Base-by-base conservation (phyloP, 2,888 invertebrate genomes). In the Spodoptera picta region DNA sequence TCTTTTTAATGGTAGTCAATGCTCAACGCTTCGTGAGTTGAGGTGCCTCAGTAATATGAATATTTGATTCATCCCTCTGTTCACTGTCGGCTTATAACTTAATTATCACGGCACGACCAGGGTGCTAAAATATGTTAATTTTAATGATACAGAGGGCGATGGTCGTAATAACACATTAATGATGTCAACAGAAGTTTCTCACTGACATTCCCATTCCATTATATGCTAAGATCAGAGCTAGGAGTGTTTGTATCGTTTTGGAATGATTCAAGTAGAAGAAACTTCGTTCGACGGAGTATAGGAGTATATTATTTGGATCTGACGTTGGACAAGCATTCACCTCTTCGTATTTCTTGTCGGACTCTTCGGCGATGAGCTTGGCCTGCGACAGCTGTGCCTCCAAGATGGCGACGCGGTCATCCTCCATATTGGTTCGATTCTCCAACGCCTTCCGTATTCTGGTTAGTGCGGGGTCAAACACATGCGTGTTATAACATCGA, bases 331-430 rank as follows among this genome's bases (percentile, higher is more conserved):
- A 85, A 86, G 86, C 87, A 83, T 92, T 96, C 95, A 99, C 99
- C 99, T 99, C 99, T 97, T 99, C 99, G 95, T 99, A 99, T 98
- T 99, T 99, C 95, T 99, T 98, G 96, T 99, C 99, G 83, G 99
- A 99, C 96, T 99, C 99, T 95, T 99, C 99, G 82, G 99, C 99
- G 95, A 99, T 99, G 95, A 98, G 97, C 96, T 99, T 99, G 92
- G 99, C 99, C 95, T 99, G 99, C 84, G 99, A 96, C 92, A 99
- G 97, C 95, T 99, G 99, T 86, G 98, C 97, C 95, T 99, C 99
- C 96, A 99, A 96, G 90, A 98, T 97, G 92, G 98, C 97, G 94
- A 99, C 99, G 93, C 99, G 97, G 95, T 99, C 99, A 91, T 99
- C 99, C 96, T 99, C 99, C 98, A 99, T 98, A 95, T 98, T 99